Base-by-base conservation (phyloP, 2,797 vertebrate genomes). In the Microctenopoma lineatum region DNA sequence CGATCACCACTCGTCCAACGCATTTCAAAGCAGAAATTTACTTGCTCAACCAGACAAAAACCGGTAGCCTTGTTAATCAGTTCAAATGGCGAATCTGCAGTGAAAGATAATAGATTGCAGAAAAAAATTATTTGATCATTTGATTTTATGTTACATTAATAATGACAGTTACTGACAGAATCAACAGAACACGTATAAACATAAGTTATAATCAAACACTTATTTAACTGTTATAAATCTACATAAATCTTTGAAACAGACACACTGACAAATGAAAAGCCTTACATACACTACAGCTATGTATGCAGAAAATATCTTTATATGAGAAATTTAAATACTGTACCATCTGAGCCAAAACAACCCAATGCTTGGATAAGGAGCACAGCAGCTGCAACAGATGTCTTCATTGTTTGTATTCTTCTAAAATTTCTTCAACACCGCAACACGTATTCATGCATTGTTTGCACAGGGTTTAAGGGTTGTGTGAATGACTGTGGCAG, bases 1-100 rank as follows among this genome's bases (percentile, higher is more conserved):
- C 95, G 92, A 46, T 92, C 83, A n/a, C 89, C 83, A 16, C 93
- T 95, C 64, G 95, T 95, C 97, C 97, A 98, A 59, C 92, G 94
- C 76, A 97, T 0, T 0, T 77, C 58, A 26, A 1, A 1, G 58
- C 91, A 90, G 5, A n/a, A 0, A 27, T 32, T n/a, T 12, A 51
- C 12, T 44, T 0, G 29, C 66, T 66, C 72, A 44, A 68, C 18
- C 66, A 90, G 48, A 52, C 88, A 92, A 8, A 68, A 73, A 0
- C 71, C 69, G 44, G 57, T 81, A 45, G 27, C 67, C 47, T 38
- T 83, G 69, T 84, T 85, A 9, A 14, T 70, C 2, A 91, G 77
- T 29, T 50, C 16, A 72, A 91, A 92, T 11, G 64, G 4, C 11
- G 83, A 75, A 70, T 90, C 88, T 90, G 70, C 5, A 45, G 25